Evolutionary conservation across 2,888 invertebrate species (phyloP).

Genomic region (Luperina nickerlii): DNA sequence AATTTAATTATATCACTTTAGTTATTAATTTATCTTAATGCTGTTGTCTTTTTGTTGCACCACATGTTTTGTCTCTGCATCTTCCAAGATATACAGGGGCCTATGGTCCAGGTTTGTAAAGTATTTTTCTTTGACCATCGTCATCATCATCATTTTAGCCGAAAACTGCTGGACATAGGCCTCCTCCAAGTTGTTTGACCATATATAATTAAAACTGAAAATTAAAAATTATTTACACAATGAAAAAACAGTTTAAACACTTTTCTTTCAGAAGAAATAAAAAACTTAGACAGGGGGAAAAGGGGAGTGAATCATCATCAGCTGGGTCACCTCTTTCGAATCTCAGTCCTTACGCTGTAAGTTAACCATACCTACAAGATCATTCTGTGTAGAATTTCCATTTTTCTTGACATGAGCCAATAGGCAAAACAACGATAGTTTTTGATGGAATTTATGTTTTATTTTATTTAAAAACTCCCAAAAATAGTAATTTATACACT

Average conservation of each 20-base stretch:
- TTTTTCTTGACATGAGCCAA: neutral
- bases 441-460: neutral
- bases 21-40: too few relatives aligned
- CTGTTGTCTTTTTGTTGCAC: neutral
- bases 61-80: neutral
- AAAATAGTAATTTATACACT: too few relatives aligned
- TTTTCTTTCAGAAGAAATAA: neutral
- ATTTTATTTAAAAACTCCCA: too few relatives aligned
- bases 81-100: neutral
- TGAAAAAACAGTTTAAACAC: neutral
- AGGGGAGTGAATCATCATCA: too few relatives aligned
- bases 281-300: neutral
- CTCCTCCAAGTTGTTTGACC: neutral
- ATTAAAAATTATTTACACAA: neutral
- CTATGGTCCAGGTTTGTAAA: neutral
- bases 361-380: constrained; percentile 39
- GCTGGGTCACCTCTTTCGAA: neutral
- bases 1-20: neutral
- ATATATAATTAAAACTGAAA: neutral
- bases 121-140: neutral
- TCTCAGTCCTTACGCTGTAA: constrained; percentile 71
- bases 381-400: neutral
- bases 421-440: neutral
- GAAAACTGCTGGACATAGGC: neutral
- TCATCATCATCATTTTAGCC: too few relatives aligned